These are phyloP conservation scores for Hirudinaria manillensis DNA, from an alignment of 2,888 invertebrate species.

Conservation along the genomic window DNA sequence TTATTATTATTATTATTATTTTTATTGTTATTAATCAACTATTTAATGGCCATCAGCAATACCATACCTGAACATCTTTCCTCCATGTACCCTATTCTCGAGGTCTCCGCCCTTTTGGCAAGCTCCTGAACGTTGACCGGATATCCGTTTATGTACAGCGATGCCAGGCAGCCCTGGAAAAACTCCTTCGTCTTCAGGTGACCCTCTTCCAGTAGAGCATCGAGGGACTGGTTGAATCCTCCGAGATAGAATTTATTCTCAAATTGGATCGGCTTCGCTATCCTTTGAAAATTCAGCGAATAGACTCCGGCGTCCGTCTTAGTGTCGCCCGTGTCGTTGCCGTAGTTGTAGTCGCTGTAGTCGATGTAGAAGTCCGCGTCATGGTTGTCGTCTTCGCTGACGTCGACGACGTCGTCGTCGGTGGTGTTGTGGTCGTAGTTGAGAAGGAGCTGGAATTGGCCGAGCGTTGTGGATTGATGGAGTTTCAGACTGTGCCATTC, in stretches of 20 bases:
- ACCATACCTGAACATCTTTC: background rate
- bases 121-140: slow-evolving; percentile 42
- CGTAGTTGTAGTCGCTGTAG: slow-evolving; percentile 11
- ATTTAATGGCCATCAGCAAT: background rate
- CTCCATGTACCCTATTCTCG: background rate
- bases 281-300: background rate
- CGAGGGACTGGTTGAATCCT: slow-evolving; percentile 44
- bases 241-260: slow-evolving; percentile 43
- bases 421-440: slow-evolving; percentile 5
- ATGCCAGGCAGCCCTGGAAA: slow-evolving; percentile 50
- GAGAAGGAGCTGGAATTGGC: background rate
- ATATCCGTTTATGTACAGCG: slow-evolving; percentile 45
- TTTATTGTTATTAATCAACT: background rate
- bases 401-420: background rate
- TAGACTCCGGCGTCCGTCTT: background rate
- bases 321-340: slow-evolving; percentile 5
- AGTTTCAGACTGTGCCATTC: background rate
- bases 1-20: background rate
- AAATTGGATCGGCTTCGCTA: slow-evolving; percentile 37
- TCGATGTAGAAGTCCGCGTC: background rate
- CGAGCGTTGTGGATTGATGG: background rate
- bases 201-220: slow-evolving; percentile 28
- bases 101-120: slow-evolving; percentile 6
- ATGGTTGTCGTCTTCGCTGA: background rate
- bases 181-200: slow-evolving; percentile 43